Percentiles rank a stretch among this genome's conserved stretches.
phyloP scores from a whole-genome alignment of 2,797 vertebrate species.

The Macropodus opercularis region DNA sequence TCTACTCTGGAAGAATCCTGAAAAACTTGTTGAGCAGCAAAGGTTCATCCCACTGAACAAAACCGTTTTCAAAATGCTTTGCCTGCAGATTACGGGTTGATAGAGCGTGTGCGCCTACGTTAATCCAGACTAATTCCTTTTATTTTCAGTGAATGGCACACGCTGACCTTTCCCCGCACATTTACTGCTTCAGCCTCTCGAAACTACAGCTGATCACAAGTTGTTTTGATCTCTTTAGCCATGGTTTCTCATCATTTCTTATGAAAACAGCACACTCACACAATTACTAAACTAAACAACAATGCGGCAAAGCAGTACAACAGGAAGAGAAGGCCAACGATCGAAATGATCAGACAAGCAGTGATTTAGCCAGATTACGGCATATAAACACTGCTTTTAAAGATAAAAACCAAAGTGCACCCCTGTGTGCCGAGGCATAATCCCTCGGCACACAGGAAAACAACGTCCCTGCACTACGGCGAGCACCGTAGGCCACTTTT shows the following conservation, averaged over 20 bases:
- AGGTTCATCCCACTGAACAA: neutral
- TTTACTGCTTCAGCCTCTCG: no score
- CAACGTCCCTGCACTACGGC: neutral
- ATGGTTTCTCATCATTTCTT: neutral
- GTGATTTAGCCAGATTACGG: neutral
- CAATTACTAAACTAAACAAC: neutral
- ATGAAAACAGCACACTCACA: neutral
- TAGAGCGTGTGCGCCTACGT: neutral
- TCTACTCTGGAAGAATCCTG: constrained; percentile 27
- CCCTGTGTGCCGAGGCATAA: neutral
- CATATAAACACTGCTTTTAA: neutral
- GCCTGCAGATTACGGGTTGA: neutral
- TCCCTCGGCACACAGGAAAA: neutral
- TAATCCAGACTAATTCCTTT: constrained; percentile 5
- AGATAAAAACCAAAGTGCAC: neutral
- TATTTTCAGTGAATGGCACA: neutral
- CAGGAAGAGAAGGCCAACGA: neutral
- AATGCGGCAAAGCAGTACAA: neutral
- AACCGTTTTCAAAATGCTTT: constrained; percentile 2
- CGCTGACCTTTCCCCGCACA: neutral
- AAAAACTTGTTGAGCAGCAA: constrained; percentile 33
- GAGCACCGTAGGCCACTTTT: neutral
- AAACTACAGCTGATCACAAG: constrained; percentile 1
- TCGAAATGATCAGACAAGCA: neutral
- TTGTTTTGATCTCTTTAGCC: neutral